Evolutionary conservation across 2,113 vertebrate species (phyloP).

Genomic region (Antechinus flavipes): DNA sequence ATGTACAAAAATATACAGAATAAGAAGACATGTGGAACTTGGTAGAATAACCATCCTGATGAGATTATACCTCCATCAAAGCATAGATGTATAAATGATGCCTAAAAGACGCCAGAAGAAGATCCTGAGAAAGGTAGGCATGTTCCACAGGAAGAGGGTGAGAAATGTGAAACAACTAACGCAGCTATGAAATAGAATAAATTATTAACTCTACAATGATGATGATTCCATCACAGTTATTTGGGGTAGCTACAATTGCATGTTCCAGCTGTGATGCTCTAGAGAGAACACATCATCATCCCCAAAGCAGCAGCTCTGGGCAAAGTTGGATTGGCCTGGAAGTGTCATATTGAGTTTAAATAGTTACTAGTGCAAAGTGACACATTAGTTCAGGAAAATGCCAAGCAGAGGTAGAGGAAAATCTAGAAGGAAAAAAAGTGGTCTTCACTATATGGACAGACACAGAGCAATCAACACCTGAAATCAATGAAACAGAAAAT

Average conservation of each 20-base stretch:
- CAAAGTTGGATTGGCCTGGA: neutral
- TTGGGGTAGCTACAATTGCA: neutral
- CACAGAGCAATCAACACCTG: conserved; percentile 30
- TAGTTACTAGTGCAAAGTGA: neutral
- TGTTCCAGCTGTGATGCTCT: neutral
- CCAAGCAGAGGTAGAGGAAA: neutral
- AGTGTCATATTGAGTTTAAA: neutral
- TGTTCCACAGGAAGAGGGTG: neutral
- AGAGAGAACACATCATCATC: neutral
- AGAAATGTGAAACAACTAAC: neutral
- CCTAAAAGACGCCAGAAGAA: neutral
- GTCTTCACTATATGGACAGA: neutral
- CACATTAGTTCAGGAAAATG: neutral
- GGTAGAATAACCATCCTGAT: neutral
- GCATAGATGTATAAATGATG: neutral
- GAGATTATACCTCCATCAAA: neutral
- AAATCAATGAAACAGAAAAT: conserved; percentile 6
- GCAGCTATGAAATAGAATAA: neutral
- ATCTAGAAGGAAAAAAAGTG: conserved; percentile 29
- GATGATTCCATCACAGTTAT: neutral
- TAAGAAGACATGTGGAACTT: neutral
- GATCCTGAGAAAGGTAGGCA: neutral
- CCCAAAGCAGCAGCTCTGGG: neutral
- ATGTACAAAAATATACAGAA: neutral
- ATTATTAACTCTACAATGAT: neutral